These are phyloP conservation scores for Ceyx margarethae DNA, from an alignment of 2,113 vertebrate species.

Conservation along the genomic window DNA sequence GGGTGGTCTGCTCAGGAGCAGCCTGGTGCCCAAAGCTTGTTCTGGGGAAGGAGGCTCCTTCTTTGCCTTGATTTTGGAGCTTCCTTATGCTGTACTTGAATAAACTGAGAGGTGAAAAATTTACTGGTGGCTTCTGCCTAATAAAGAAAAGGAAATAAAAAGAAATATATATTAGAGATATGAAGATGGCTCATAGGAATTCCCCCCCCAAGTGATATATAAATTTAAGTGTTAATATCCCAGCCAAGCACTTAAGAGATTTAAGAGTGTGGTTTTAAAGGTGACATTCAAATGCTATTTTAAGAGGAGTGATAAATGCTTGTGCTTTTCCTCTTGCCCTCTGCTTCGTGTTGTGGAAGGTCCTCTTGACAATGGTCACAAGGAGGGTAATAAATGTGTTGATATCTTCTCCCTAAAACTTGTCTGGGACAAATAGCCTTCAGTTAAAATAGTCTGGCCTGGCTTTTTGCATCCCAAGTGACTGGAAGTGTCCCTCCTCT, in stretches of 20 bases:
- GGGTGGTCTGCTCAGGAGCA: not conserved
- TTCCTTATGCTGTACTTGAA: not conserved
- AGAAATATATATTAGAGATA: not conserved
- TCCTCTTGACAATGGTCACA: constrained; percentile 51
- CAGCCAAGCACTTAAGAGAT: constrained; percentile 31
- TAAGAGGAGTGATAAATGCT: constrained; percentile 70
- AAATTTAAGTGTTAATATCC: constrained; percentile 56
- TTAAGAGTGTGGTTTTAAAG: constrained; percentile 63
- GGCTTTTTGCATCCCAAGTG: not conserved
- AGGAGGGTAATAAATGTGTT: constrained; percentile 26
- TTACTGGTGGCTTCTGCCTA: not conserved
- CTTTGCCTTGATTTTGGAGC: not conserved
- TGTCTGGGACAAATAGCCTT: constrained; percentile 16
- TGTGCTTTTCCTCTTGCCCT: constrained; percentile 53
- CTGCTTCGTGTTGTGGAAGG: constrained; percentile 46
- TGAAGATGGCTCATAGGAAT: not conserved
- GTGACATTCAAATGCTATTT: constrained; percentile 72
- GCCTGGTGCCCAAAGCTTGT: not conserved
- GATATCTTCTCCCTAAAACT: constrained; percentile 22
- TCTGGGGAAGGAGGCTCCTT: not conserved
- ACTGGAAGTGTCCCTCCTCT: not conserved
- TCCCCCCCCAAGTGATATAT: constrained; percentile 55
- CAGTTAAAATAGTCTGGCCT: not conserved
- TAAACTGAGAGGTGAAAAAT: not conserved
- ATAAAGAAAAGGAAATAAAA: not conserved